phyloP scores from a whole-genome alignment of 2,888 invertebrate species.

The Athetis lepigone region DNA sequence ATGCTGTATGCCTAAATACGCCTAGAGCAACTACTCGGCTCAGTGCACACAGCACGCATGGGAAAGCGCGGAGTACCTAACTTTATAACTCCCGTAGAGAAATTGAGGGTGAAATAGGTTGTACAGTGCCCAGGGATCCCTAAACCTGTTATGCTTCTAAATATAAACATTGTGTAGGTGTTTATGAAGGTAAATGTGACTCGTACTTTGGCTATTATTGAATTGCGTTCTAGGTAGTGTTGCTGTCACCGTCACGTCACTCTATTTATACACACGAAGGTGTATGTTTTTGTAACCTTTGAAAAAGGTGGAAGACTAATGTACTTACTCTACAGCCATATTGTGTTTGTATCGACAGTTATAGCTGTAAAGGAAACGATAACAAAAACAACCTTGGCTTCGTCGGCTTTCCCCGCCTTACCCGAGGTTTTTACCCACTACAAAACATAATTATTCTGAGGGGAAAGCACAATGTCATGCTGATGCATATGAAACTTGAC shows the following conservation, averaged over 20 bases:
- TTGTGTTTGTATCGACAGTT: neutral
- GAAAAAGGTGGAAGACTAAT: slow-evolving; percentile 7
- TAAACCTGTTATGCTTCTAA: slow-evolving; percentile 36
- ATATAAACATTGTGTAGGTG: slow-evolving; percentile 52
- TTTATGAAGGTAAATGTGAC: slow-evolving; percentile 33
- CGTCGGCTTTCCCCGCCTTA: slow-evolving; percentile 19
- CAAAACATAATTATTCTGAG: slow-evolving; percentile 32
- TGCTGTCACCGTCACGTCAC: slow-evolving; percentile 6
- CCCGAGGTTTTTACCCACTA: slow-evolving; percentile 17
- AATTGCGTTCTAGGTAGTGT: slow-evolving; percentile 43
- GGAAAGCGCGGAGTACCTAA: neutral
- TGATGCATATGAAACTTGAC: slow-evolving; percentile 26
- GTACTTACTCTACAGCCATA: neutral
- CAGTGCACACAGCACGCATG: slow-evolving; percentile 4
- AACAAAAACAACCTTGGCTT: slow-evolving; percentile 36
- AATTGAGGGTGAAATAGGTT: slow-evolving; percentile 14
- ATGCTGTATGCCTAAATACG: neutral
- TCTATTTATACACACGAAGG: slow-evolving; percentile 16
- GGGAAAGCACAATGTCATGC: slow-evolving; percentile 35
- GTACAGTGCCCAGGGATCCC: slow-evolving; percentile 6
- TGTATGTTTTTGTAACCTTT: slow-evolving; percentile 17
- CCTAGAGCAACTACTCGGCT: slow-evolving; percentile 9
- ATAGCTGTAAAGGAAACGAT: slow-evolving; percentile 14
- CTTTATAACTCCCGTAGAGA: neutral
- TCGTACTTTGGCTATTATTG: slow-evolving; percentile 43